phyloP scores from a whole-genome alignment of 2,113 vertebrate genomes.

The Benitochromis conjunctus region DNA sequence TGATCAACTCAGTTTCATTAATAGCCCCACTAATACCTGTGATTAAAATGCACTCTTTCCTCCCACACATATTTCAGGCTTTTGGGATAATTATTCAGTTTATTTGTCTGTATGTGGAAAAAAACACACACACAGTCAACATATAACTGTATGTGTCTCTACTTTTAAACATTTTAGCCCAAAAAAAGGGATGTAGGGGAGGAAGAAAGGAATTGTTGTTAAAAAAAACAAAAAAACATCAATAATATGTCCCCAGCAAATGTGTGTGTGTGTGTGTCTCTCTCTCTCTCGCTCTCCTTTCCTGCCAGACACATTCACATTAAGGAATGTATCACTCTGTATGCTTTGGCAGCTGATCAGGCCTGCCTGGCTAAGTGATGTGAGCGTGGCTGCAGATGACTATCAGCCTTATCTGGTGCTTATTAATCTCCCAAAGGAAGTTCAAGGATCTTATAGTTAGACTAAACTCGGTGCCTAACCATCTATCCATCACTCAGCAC shows the following conservation, averaged over 20 bases:
- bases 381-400: constrained; percentile 58
- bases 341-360: constrained; percentile 59
- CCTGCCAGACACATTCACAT: constrained; percentile 48
- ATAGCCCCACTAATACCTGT: not conserved
- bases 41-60: constrained; percentile 33
- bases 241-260: not conserved
- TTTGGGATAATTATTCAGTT: not conserved
- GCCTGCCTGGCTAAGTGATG: constrained; percentile 30
- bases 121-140: not conserved
- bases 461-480: constrained; percentile 10
- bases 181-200: not conserved
- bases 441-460: constrained; percentile 23
- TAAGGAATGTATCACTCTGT: constrained; percentile 55
- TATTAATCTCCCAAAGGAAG: constrained; percentile 59
- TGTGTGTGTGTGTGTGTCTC: not conserved
- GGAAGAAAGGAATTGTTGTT: not conserved
- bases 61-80: not conserved
- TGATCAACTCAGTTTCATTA: constrained; percentile 22
- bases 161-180: constrained; percentile 5
- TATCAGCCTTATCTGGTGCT: constrained; percentile 63
- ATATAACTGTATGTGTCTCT: not conserved
- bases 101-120: not conserved
- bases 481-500: not conserved
- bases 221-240: not conserved
- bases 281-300: not conserved